phyloP scores from a whole-genome alignment of 1,140 invertebrate species.

The Achroia grisella region DNA sequence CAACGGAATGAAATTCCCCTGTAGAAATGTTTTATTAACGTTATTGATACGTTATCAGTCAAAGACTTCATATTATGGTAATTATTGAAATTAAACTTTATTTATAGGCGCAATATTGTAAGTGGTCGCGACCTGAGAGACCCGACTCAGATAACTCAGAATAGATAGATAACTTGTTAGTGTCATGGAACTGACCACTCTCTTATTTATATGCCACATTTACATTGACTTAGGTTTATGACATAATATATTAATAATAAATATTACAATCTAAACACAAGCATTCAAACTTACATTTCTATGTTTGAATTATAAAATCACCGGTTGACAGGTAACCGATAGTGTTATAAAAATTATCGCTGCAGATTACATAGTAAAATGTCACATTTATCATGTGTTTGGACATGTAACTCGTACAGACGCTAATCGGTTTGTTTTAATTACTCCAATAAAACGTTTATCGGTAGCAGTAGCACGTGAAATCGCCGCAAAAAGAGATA shows the following conservation, averaged over 20 bases:
- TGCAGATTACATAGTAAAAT: slow-evolving; percentile 40
- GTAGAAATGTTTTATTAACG: slow-evolving; percentile 24
- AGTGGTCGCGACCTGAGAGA: slow-evolving; percentile 33
- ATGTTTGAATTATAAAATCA: slow-evolving; percentile 31
- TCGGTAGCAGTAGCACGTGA: slow-evolving; percentile 58
- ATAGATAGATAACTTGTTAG: slow-evolving; percentile 35
- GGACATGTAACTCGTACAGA: slow-evolving; percentile 41
- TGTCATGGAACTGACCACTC: slow-evolving; percentile 62
- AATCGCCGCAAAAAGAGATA: slow-evolving; percentile 59
- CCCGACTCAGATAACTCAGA: slow-evolving; percentile 34
- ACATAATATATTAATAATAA: not conserved
- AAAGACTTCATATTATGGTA: slow-evolving; percentile 56
- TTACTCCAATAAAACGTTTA: slow-evolving; percentile 69
- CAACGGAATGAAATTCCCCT: slow-evolving; percentile 43
- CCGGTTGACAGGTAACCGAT: slow-evolving; percentile 30
- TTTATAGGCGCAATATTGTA: slow-evolving; percentile 56
- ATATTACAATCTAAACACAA: not conserved
- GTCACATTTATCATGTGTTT: slow-evolving; percentile 52
- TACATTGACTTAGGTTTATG: slow-evolving; percentile 30
- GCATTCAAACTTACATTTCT: no score
- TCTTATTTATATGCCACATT: slow-evolving; percentile 38
- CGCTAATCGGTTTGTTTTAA: slow-evolving; percentile 60
- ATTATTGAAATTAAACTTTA: slow-evolving; percentile 67
- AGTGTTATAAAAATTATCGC: slow-evolving; percentile 38
- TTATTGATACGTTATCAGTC: slow-evolving; percentile 58